A percentile compares a stretch with the other conserved stretches of the same genome.
Evolutionary conservation across 1,140 invertebrate genomes (phyloP).

Genomic region (Drosophila simulans): DNA sequence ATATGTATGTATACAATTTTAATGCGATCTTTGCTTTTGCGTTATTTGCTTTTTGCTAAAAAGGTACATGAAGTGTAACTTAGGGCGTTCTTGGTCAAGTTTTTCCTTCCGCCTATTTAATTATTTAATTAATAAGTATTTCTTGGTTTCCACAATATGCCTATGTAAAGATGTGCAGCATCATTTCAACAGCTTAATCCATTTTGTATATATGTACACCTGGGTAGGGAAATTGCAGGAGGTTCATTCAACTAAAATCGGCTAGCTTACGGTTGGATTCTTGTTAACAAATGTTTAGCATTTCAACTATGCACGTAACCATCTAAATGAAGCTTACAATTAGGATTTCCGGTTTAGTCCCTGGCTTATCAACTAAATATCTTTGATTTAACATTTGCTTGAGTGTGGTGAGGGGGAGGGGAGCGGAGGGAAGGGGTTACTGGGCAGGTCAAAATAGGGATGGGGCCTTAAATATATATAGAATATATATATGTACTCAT

Average conservation of each 20-base stretch:
- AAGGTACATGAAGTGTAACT: conserved; percentile 81
- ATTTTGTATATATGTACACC: conserved; percentile 31
- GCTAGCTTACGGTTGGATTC: conserved; percentile 18
- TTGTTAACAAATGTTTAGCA: conserved; percentile 41
- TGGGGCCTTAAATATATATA: conserved; percentile 3
- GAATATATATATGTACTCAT: conserved; percentile 37
- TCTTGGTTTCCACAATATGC: conserved; percentile 30
- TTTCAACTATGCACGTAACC: conserved; percentile 42
- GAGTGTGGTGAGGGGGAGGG: conserved; percentile 45
- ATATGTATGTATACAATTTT: conserved; percentile 23
- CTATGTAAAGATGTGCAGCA: conserved; percentile 23
- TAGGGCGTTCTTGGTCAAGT: conserved; percentile 52
- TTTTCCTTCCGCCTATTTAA: conserved; percentile 21
- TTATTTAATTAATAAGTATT: conserved; percentile 31
- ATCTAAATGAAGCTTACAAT: conserved; percentile 25
- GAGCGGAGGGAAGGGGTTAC: background rate
- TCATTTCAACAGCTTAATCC: conserved; percentile 14
- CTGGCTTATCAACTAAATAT: conserved; percentile 62
- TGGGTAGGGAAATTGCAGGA: background rate
- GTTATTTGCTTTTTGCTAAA: conserved; percentile 60
- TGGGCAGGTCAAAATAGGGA: background rate
- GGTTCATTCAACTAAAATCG: conserved; percentile 53
- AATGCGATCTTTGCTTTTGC: conserved; percentile 39
- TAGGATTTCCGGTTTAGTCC: conserved; percentile 19
- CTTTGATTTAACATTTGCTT: conserved; percentile 80